Evolutionary conservation across 92 coral and sea anemone species (phyloP).

Genomic region (Diadumene lineata): DNA sequence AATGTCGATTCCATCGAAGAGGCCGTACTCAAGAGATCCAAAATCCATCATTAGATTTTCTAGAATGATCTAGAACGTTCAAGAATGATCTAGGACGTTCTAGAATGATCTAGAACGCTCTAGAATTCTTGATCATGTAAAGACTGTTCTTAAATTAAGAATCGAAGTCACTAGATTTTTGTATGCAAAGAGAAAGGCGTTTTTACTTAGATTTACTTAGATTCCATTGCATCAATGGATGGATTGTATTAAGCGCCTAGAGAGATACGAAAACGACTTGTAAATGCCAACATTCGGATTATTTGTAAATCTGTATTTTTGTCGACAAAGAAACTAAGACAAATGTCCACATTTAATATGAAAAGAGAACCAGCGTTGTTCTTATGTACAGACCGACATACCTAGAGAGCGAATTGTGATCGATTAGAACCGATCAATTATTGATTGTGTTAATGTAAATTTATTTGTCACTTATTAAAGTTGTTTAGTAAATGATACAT

Average conservation of each 20-base stretch:
- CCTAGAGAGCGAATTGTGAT: background rate
- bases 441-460: constrained; percentile 16
- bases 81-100: background rate
- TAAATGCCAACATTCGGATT: constrained; percentile 13
- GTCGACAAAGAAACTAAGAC: background rate
- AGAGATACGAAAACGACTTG: constrained; percentile 5
- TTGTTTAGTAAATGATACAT: constrained; percentile 14
- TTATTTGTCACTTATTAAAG: constrained; percentile 10
- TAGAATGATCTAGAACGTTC: background rate
- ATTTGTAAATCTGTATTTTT: constrained; percentile 23
- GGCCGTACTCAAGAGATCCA: constrained; percentile 84
- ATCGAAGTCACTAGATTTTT: constrained; percentile 12
- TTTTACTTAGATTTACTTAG: too few relatives aligned
- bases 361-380: background rate
- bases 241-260: constrained; percentile 12
- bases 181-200: constrained; percentile 4
- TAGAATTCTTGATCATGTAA: background rate
- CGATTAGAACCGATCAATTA: constrained; percentile 8
- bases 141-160: constrained; percentile 20
- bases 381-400: constrained; percentile 11
- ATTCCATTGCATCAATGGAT: constrained; percentile 25
- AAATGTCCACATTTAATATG: background rate
- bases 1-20: constrained; percentile 77
- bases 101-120: background rate
- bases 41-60: constrained; percentile 25